Evolutionary conservation across 1,140 invertebrate genomes (phyloP).

Genomic region (Battus philenor): DNA sequence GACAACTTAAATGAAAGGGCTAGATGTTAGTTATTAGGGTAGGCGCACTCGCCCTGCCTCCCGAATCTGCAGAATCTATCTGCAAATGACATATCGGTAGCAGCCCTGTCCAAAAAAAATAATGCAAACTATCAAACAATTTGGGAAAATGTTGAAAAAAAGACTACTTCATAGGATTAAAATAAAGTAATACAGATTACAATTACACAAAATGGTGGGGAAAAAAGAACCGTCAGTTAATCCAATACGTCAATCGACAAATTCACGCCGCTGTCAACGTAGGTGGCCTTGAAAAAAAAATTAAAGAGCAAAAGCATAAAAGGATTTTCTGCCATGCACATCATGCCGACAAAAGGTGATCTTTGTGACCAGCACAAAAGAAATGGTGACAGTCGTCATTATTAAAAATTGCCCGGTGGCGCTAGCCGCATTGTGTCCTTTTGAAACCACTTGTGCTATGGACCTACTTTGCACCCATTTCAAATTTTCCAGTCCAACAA

Average conservation of each 20-base stretch:
- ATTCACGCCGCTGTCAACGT: slow-evolving; percentile 7
- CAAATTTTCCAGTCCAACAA: slow-evolving; percentile 8
- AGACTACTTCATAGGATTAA: too few relatives aligned
- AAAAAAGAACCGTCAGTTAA: background rate
- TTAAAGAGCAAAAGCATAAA: slow-evolving; percentile 16
- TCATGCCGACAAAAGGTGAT: slow-evolving; percentile 30
- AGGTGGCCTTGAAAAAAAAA: slow-evolving; percentile 1
- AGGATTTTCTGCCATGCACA: slow-evolving; percentile 25
- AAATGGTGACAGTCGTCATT: slow-evolving; percentile 47
- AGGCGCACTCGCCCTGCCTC: too few relatives aligned
- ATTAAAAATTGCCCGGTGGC: slow-evolving; percentile 49
- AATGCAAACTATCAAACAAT: too few relatives aligned
- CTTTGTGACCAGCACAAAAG: slow-evolving; percentile 30
- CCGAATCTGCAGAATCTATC: too few relatives aligned
- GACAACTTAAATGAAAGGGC: too few relatives aligned
- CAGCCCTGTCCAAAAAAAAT: too few relatives aligned
- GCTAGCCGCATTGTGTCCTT: slow-evolving; percentile 52
- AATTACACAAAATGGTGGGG: background rate
- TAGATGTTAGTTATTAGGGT: too few relatives aligned
- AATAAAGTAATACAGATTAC: background rate
- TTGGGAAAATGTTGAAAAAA: too few relatives aligned
- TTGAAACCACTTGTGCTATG: slow-evolving; percentile 31
- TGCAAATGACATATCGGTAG: too few relatives aligned
- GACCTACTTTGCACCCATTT: slow-evolving; percentile 51
- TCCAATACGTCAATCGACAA: slow-evolving; percentile 14